phyloP scores from a whole-genome alignment of 2,888 invertebrate genomes.

The Drosophila hamatofila region DNA sequence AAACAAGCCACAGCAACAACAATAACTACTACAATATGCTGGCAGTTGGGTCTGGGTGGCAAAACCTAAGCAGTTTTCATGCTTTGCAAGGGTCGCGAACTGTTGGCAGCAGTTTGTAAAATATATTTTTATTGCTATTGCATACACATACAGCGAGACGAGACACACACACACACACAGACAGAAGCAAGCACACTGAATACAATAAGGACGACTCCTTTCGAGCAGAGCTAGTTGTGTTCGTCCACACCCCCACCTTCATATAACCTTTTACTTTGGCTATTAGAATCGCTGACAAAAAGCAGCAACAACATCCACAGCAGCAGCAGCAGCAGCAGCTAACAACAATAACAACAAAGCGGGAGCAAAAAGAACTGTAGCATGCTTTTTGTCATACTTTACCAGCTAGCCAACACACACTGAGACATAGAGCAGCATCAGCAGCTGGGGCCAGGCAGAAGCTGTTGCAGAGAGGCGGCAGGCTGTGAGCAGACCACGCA shows the following conservation, averaged over 20 bases:
- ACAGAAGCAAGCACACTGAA: slow-evolving; percentile 8
- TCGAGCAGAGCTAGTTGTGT: slow-evolving; percentile 20
- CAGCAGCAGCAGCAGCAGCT: slow-evolving; percentile 14
- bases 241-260: neutral
- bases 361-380: slow-evolving; percentile 60
- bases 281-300: slow-evolving; percentile 75
- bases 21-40: slow-evolving; percentile 33
- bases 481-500: slow-evolving; percentile 61
- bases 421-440: slow-evolving; percentile 38
- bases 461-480: slow-evolving; percentile 19
- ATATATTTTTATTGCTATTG: slow-evolving; percentile 82
- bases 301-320: slow-evolving; percentile 45
- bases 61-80: slow-evolving; percentile 78
- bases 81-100: slow-evolving; percentile 59
- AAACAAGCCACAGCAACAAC: slow-evolving; percentile 55
- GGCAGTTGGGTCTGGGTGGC: slow-evolving; percentile 10
- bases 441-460: slow-evolving; percentile 33
- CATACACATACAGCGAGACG: slow-evolving; percentile 39
- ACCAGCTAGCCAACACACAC: slow-evolving; percentile 49
- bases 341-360: slow-evolving; percentile 21
- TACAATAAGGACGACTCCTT: slow-evolving; percentile 43
- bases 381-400: slow-evolving; percentile 82
- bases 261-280: slow-evolving; percentile 73
- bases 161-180: slow-evolving; percentile 10
- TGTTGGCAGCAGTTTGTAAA: slow-evolving; percentile 80